Conservation (phyloP, 2,888 invertebrate species). For the Eupithecia inturbata region DNA sequence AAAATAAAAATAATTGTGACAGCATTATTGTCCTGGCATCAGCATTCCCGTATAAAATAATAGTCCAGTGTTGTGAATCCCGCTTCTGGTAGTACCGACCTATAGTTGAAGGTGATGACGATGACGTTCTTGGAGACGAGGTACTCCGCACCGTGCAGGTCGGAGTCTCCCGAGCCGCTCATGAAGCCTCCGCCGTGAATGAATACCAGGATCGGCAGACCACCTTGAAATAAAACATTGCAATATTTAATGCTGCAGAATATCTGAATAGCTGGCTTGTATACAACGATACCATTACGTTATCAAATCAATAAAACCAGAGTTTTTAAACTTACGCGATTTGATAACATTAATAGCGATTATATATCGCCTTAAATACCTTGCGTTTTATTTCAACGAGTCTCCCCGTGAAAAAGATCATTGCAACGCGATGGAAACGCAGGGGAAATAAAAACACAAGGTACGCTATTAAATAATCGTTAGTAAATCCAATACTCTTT, state of each 20-base stretch:
- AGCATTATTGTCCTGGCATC: neutral
- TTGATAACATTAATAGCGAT: no score
- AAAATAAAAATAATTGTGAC: neutral
- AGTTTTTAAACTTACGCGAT: no score
- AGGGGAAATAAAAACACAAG: no score
- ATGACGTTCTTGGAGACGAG: constrained; percentile 67
- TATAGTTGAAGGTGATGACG: constrained; percentile 78
- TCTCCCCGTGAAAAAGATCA: no score
- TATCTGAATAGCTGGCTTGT: neutral
- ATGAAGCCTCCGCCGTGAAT: constrained; percentile 78
- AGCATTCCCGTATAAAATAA: neutral
- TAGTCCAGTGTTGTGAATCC: neutral
- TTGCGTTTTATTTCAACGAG: no score
- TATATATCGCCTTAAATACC: no score
- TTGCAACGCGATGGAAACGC: no score
- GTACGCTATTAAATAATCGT: no score
- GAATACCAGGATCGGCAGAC: constrained; percentile 70
- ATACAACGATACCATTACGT: no score
- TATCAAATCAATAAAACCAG: no score
- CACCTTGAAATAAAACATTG: constrained; percentile 3
- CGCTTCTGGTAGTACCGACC: constrained; percentile 46
- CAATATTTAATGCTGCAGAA: neutral
- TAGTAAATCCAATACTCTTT: no score
- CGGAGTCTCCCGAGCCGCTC: constrained; percentile 72
- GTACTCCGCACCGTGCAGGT: constrained; percentile 72